Evolutionary conservation across 2,797 vertebrate species (phyloP).

Genomic region (Alouatta caraya): DNA sequence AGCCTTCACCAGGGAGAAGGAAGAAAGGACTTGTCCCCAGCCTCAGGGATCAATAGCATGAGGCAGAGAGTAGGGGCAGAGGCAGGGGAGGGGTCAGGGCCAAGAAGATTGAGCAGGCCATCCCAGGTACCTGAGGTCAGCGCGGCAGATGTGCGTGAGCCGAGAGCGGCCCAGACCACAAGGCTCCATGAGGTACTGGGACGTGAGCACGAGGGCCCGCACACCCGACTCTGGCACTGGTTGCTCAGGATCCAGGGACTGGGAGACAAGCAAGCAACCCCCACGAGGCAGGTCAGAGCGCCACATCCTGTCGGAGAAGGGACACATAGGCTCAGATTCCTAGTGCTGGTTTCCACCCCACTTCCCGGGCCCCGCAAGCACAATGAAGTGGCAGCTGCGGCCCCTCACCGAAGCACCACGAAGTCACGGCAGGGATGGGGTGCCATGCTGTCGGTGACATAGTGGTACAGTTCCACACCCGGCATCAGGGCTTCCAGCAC

Average conservation of each 20-base stretch:
- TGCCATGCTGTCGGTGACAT: slow-evolving; percentile 91
- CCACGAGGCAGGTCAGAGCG: slow-evolving; percentile 85
- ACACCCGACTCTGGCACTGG: slow-evolving; percentile 84
- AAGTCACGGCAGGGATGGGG: slow-evolving; percentile 90
- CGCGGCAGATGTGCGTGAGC: slow-evolving; percentile 89
- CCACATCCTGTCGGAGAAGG: slow-evolving; percentile 84
- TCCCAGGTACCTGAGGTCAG: slow-evolving; percentile 87
- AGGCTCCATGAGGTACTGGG: slow-evolving; percentile 90
- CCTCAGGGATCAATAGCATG: neutral
- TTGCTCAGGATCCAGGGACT: slow-evolving; percentile 88
- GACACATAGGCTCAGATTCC: neutral
- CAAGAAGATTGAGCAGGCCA: neutral
- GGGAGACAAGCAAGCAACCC: slow-evolving; percentile 86
- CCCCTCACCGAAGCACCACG: slow-evolving; percentile 88
- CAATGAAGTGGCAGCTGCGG: neutral
- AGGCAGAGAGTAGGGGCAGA: neutral
- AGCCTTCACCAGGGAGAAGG: neutral
- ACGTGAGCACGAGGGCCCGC: slow-evolving; percentile 87
- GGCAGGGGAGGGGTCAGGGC: accelerated
- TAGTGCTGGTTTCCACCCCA: neutral
- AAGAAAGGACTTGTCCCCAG: neutral
- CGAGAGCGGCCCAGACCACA: slow-evolving; percentile 85
- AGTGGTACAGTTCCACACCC: slow-evolving; percentile 89
- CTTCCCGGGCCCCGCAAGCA: neutral
- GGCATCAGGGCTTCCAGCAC: slow-evolving; percentile 88